phyloP scores from a whole-genome alignment of 2,888 invertebrate species.

The Hedychridium roseum region DNA sequence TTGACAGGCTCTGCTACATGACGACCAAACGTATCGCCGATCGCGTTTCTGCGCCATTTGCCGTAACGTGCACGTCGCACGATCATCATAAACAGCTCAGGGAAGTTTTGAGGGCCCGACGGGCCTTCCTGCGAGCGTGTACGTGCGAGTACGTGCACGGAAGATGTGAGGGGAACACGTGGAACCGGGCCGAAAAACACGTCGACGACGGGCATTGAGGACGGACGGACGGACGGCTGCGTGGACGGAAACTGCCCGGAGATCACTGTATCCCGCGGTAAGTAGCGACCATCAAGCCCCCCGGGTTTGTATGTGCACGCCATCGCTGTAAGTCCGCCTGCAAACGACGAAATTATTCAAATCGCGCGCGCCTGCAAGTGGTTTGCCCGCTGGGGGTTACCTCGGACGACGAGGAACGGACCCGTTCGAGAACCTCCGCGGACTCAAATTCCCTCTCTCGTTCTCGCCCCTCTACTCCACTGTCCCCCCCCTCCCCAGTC shows the following conservation, averaged over 20 bases:
- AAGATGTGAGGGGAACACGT: not conserved
- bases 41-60: slow-evolving; percentile 35
- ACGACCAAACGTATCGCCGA: slow-evolving; percentile 23
- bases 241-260: slow-evolving; percentile 25
- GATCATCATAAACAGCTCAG: slow-evolving; percentile 21
- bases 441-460: no score
- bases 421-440: no score
- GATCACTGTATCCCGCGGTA: slow-evolving; percentile 39
- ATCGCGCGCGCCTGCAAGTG: slow-evolving; percentile 43
- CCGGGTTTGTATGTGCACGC: slow-evolving; percentile 38
- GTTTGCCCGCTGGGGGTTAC: slow-evolving; percentile 28
- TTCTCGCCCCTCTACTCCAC: not conserved
- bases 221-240: slow-evolving; percentile 14
- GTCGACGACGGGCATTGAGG: slow-evolving; percentile 36
- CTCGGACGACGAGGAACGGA: slow-evolving; percentile 35
- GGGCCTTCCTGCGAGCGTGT: no score
- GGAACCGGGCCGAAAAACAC: slow-evolving; percentile 24
- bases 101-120: not conserved
- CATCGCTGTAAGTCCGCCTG: slow-evolving; percentile 51
- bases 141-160: no score
- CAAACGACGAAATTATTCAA: slow-evolving; percentile 59
- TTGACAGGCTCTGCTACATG: no score
- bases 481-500: slow-evolving; percentile 11
- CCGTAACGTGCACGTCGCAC: slow-evolving; percentile 16
- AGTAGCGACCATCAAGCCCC: slow-evolving; percentile 53